phyloP scores from a whole-genome alignment of 2,797 vertebrate species.

The Mastacembelus armatus region DNA sequence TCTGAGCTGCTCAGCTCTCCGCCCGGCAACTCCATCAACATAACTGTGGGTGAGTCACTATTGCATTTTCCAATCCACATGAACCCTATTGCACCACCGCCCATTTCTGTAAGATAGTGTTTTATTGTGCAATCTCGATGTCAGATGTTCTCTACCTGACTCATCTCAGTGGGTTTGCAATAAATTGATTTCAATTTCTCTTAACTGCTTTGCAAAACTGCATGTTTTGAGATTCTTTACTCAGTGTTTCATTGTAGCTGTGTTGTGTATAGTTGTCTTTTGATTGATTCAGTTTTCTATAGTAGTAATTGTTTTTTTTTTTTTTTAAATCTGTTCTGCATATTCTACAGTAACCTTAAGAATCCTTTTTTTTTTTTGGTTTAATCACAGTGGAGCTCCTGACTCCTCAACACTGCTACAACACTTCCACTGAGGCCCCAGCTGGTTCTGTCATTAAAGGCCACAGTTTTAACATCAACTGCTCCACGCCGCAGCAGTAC shows the following conservation, averaged over 20 bases:
- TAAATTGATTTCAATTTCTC: background rate
- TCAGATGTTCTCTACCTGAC: background rate
- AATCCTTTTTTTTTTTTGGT: background rate
- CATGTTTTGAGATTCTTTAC: too few relatives aligned
- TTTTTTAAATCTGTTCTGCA: too few relatives aligned
- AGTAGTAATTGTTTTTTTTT: background rate
- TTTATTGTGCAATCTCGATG: background rate
- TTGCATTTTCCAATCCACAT: background rate
- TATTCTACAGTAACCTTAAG: background rate
- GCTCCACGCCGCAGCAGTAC: conserved; percentile 81
- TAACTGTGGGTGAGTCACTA: conserved; percentile 83
- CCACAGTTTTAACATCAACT: conserved; percentile 84
- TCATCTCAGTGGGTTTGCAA: background rate
- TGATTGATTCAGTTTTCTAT: background rate
- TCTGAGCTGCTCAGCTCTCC: conserved; percentile 75
- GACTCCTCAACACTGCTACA: conserved; percentile 86
- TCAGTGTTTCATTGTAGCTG: background rate
- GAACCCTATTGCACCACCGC: background rate
- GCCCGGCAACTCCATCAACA: conserved; percentile 82
- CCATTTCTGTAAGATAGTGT: background rate
- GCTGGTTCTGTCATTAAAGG: conserved; percentile 81
- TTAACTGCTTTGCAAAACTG: too few relatives aligned
- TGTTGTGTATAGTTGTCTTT: background rate
- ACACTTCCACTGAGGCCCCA: conserved; percentile 78
- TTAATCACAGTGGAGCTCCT: conserved; percentile 79